Evolutionary conservation across 2,113 vertebrate species (phyloP).

Genomic region (Tupaia tana): DNA sequence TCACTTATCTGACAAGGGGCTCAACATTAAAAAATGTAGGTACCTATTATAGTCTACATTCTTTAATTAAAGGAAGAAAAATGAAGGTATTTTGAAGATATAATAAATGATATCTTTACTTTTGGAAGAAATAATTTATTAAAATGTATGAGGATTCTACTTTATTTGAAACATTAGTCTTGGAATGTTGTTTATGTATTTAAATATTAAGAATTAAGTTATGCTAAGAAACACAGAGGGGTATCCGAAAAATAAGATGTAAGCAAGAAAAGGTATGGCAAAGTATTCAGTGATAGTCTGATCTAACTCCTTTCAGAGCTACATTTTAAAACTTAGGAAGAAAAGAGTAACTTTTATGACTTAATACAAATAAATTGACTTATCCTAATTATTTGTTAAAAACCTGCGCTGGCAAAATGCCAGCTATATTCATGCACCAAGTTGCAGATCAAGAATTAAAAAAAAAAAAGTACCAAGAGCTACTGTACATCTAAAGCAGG

Average conservation of each 20-base stretch:
- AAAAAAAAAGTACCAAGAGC: slow-evolving; percentile 15
- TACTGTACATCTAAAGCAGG: slow-evolving; percentile 5
- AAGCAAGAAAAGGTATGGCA: slow-evolving; percentile 37
- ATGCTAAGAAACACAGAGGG: neutral
- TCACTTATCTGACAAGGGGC: neutral
- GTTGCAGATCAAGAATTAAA: slow-evolving; percentile 43
- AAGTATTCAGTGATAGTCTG: slow-evolving; percentile 1
- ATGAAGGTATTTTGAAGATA: slow-evolving; percentile 26
- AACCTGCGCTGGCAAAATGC: slow-evolving; percentile 53
- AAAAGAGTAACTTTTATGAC: slow-evolving; percentile 8
- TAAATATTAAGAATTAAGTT: slow-evolving; percentile 31
- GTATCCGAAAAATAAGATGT: slow-evolving; percentile 48
- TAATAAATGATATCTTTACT: neutral
- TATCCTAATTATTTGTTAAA: slow-evolving; percentile 51
- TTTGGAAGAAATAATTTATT: slow-evolving; percentile 17
- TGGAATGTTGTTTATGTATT: slow-evolving; percentile 16
- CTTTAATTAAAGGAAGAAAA: slow-evolving; percentile 43
- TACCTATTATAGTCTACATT: neutral
- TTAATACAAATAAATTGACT: slow-evolving; percentile 50
- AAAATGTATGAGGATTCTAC: slow-evolving; percentile 24
- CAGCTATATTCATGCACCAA: slow-evolving; percentile 43
- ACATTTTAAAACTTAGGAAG: slow-evolving; percentile 13
- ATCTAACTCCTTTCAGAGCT: slow-evolving; percentile 28
- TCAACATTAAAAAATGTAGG: too few relatives aligned
- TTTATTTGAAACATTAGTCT: slow-evolving; percentile 24